These are phyloP conservation scores for Euzetes globulus DNA, from an alignment of 2,888 invertebrate species.

Conservation along the genomic window DNA sequence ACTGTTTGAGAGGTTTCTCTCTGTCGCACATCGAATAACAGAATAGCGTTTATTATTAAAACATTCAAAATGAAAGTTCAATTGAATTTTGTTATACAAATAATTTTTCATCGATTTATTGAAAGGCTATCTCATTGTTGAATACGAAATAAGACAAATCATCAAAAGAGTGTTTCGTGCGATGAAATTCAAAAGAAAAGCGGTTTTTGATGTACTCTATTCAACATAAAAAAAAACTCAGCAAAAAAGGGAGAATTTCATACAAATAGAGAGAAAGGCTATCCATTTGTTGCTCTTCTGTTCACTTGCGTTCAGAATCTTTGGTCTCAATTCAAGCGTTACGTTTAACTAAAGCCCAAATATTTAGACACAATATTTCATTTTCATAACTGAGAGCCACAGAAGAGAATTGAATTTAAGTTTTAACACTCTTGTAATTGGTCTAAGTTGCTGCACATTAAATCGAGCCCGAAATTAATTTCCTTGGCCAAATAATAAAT, in stretches of 20 bases:
- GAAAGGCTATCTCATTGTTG: neutral
- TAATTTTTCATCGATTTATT: conserved; percentile 15
- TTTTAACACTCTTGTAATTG: neutral
- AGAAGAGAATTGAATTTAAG: neutral
- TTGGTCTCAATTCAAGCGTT: neutral
- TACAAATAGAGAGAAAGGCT: neutral
- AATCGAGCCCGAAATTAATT: neutral
- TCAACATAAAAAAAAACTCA: neutral
- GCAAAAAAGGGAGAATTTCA: neutral
- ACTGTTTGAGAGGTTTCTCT: no score
- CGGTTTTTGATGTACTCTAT: neutral
- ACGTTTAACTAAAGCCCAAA: neutral
- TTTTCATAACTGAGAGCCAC: neutral
- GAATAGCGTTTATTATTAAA: neutral
- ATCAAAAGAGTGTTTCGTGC: conserved; percentile 3
- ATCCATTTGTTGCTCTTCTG: neutral
- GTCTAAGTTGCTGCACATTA: neutral
- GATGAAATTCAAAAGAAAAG: neutral
- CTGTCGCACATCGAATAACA: neutral
- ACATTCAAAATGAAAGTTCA: neutral
- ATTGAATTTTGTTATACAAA: conserved; percentile 13
- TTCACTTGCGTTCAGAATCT: neutral
- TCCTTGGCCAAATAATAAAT: neutral
- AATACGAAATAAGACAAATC: neutral
- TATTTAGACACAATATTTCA: neutral